These are phyloP conservation scores for Poecilobothrus nobilitatus DNA, from an alignment of 2,888 invertebrate genomes.

Conservation along the genomic window DNA sequence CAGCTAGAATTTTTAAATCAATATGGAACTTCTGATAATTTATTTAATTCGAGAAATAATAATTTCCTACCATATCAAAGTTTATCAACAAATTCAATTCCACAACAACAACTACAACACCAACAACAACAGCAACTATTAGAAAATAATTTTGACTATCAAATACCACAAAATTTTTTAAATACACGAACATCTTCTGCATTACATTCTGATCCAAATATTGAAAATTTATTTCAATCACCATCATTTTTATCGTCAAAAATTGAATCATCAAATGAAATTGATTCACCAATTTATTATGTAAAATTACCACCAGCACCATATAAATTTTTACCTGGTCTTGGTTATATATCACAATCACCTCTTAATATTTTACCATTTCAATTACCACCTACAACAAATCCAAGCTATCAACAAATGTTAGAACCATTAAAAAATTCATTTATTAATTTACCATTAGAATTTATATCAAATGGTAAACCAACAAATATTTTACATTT, in stretches of 20 bases:
- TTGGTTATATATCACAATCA: slow-evolving; percentile 77
- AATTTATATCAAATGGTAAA: slow-evolving; percentile 68
- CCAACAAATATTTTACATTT: slow-evolving; percentile 50
- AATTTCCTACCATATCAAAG: background rate
- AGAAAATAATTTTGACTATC: background rate
- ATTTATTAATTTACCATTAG: slow-evolving; percentile 62
- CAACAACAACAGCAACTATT: background rate
- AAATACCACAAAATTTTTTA: background rate
- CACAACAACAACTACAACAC: background rate
- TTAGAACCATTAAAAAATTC: slow-evolving; percentile 43
- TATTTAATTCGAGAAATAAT: background rate
- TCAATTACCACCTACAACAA: background rate
- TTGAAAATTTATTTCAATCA: background rate
- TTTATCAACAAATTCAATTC: background rate
- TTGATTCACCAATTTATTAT: slow-evolving; percentile 73
- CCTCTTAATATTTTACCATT: slow-evolving; percentile 37
- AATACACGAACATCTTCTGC: background rate
- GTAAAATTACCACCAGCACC: slow-evolving; percentile 77
- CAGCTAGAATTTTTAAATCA: background rate
- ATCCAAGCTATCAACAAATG: background rate
- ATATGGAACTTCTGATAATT: background rate
- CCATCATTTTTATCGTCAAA: background rate
- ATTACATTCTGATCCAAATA: background rate
- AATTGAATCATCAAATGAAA: slow-evolving; percentile 24
- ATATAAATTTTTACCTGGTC: slow-evolving; percentile 75